Evolutionary conservation across 2,797 vertebrate genomes (phyloP), one percentile per base, ranked within the genome.

Genomic region (Acanthornis magna): DNA sequence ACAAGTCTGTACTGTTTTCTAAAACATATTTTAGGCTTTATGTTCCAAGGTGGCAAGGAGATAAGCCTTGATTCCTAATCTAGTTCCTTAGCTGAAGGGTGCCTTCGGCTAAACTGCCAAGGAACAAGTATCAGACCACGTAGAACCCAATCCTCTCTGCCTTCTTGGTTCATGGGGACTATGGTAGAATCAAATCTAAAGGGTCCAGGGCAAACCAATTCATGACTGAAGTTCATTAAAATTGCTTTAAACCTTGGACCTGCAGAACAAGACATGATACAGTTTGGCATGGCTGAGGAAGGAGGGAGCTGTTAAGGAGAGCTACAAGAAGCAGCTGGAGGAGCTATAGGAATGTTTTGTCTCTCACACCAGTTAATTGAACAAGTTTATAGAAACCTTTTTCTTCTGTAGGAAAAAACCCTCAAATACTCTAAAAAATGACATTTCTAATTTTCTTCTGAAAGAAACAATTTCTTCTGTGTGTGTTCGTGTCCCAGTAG

Each of bases 371-470:
- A 91, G 17, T 87, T 96, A 91, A 87, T 81, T 85, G 84, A 90
- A 85, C 1, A 21, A 87, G 32, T 23, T 73, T 81, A 48, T 66
- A 85, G 71, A 91, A 88, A 70, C 10, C 51, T 91, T 88, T 88
- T 88, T 45, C 40, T 88, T 79, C 38, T 57, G 23, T 48, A 81
- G 51, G 47, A 73, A 89, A 93, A 63, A 85, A 38, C 4, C 4
- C 40, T 36, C 38, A 75, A 87, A 73, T 58, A 71, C n/a, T 68
- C 71, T 55, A 47, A 82, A 91, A 93, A 75, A 82, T 85, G 67
- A 77, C 60, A 78, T 93, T 95, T 94, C 91, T 95, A 75, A 95
- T 96, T 96, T 95, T 92, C 86, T 85, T 94, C 85, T 36, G 79
- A 73, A 53, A 63, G 76, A 90, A 91, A 71, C 72, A 91, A 92